phyloP scores from a whole-genome alignment of 1,140 invertebrate species.

The Drosophila carrolli region DNA sequence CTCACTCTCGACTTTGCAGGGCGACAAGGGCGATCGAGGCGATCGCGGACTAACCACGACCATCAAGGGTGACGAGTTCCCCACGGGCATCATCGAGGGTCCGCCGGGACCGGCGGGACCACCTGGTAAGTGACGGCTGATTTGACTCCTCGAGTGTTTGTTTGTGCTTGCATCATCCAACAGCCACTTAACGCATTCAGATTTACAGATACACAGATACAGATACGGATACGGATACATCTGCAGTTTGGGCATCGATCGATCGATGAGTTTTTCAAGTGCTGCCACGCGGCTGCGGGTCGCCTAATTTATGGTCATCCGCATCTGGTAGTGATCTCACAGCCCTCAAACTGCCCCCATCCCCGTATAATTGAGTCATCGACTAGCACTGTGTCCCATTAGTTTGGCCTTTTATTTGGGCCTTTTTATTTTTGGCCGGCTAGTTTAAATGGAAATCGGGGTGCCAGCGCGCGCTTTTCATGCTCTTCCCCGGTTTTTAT shows the following conservation, averaged over 20 bases:
- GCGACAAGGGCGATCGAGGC: conserved; percentile 95
- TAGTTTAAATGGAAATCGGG: conserved; percentile 74
- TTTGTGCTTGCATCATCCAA: conserved; percentile 47
- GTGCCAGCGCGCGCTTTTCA: conserved; percentile 15
- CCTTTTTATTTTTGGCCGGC: conserved; percentile 37
- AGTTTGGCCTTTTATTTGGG: conserved; percentile 47
- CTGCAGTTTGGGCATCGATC: conserved; percentile 30
- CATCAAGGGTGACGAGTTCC: conserved; percentile 94
- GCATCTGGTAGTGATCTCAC: conserved; percentile 44
- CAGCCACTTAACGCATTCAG: conserved; percentile 61
- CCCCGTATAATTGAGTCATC: conserved; percentile 77
- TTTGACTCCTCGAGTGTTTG: conserved; percentile 29
- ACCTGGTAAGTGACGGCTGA: conserved; percentile 88
- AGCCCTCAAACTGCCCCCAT: conserved; percentile 1
- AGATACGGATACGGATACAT: conserved; percentile 13
- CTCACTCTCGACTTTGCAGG: conserved; percentile 86
- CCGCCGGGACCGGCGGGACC: conserved; percentile 96
- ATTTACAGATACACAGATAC: conserved; percentile 29
- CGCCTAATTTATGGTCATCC: conserved; percentile 69
- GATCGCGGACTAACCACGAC: conserved; percentile 95
- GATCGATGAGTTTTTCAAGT: conserved; percentile 67
- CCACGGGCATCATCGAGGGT: conserved; percentile 96
- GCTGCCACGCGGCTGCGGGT: conserved; percentile 74
- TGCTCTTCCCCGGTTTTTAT: conserved; percentile 37
- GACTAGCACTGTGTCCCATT: conserved; percentile 64